Evolutionary conservation across 2,888 invertebrate species (phyloP).

Genomic region (Furcula furcula): DNA sequence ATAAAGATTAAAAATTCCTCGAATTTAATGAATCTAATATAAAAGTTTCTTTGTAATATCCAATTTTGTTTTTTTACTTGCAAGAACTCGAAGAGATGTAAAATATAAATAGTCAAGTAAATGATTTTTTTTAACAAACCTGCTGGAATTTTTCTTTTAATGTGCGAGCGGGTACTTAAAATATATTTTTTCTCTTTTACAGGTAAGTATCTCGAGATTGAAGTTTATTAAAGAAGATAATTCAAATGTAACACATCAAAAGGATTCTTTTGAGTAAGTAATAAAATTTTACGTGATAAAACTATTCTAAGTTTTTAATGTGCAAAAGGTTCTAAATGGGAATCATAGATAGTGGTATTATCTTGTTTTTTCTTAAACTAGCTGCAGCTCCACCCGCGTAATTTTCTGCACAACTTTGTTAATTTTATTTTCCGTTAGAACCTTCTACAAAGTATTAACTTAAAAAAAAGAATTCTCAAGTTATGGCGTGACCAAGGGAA

Average conservation of each 20-base stretch:
- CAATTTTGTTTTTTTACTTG: background rate
- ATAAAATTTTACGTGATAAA: no score
- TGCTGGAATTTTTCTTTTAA: conserved; percentile 4
- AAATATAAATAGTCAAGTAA: conserved; percentile 9
- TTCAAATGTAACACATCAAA: background rate
- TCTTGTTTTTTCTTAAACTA: no score
- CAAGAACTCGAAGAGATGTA: conserved; percentile 1
- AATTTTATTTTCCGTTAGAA: no score
- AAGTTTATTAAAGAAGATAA: conserved; percentile 5
- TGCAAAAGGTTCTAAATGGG: no score
- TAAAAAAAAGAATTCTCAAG: no score
- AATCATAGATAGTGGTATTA: no score
- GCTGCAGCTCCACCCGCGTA: no score
- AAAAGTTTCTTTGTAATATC: conserved; percentile 1
- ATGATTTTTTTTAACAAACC: conserved; percentile 3
- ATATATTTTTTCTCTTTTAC: conserved; percentile 34
- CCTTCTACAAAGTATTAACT: no score
- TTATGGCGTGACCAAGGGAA: no score
- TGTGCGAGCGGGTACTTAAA: conserved; percentile 11
- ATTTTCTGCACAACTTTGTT: no score
- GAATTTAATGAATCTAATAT: background rate
- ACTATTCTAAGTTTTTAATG: no score
- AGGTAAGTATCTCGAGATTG: conserved; percentile 47
- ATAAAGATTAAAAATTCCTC: background rate
- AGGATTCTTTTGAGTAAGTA: background rate